These are phyloP conservation scores for Corythornis vintsioides DNA, from an alignment of 2,113 vertebrate species.

Conservation along the genomic window DNA sequence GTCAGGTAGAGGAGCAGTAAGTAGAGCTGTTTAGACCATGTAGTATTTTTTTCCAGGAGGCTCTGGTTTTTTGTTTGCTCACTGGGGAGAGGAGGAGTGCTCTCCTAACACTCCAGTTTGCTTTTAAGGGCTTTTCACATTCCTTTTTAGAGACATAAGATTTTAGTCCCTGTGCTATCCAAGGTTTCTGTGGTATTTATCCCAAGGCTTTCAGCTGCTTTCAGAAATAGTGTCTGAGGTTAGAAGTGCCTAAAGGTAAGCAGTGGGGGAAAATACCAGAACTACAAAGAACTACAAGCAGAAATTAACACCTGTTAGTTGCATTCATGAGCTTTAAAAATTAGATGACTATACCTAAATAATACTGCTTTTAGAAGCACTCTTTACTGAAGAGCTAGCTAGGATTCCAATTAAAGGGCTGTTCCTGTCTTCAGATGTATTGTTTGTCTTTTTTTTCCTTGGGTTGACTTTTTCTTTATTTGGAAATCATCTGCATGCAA, in stretches of 20 bases:
- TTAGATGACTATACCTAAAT: background rate
- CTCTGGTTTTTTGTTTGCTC: background rate
- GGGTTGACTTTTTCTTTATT: background rate
- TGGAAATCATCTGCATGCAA: background rate
- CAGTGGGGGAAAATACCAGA: background rate
- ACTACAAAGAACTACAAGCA: background rate
- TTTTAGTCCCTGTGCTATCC: background rate
- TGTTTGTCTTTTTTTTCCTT: background rate
- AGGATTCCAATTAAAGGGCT: background rate
- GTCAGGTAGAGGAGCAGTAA: background rate
- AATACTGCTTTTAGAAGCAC: background rate
- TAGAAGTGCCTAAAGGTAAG: background rate
- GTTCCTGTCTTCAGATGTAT: background rate
- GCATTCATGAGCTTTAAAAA: background rate
- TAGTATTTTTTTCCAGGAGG: background rate
- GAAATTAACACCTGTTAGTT: slow-evolving; percentile 1
- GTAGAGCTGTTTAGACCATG: background rate
- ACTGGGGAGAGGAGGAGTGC: too few relatives aligned
- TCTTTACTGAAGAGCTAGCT: background rate
- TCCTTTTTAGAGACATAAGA: background rate
- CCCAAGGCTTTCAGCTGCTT: background rate
- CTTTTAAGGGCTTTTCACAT: background rate
- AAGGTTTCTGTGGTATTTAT: background rate
- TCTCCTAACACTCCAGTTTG: background rate
- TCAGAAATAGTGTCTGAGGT: background rate